Conservation (phyloP, 2,113 vertebrate species). For the Pluvianellus socialis region DNA sequence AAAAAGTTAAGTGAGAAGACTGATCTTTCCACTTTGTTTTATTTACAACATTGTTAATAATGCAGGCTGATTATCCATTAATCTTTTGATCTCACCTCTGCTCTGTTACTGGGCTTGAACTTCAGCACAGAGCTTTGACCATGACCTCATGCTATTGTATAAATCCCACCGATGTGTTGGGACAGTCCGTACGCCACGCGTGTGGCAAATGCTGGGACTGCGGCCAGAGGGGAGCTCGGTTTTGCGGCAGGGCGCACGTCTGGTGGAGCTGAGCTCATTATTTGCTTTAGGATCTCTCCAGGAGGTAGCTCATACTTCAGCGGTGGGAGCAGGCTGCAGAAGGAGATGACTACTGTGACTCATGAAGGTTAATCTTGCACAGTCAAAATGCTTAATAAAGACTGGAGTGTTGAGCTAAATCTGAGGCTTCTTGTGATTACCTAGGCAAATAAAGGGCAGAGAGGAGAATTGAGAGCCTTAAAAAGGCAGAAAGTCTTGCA, state of each 20-base stretch:
- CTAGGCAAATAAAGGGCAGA: background rate
- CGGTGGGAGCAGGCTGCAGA: background rate
- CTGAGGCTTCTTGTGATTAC: background rate
- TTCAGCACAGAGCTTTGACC: background rate
- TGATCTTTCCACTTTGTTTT: background rate
- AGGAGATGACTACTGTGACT: background rate
- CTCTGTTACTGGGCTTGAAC: background rate
- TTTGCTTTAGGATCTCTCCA: background rate
- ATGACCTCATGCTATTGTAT: background rate
- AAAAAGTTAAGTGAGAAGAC: background rate
- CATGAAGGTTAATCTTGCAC: background rate
- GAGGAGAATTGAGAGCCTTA: background rate
- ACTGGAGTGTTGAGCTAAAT: background rate
- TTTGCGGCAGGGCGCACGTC: fast-evolving
- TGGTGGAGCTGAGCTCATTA: background rate
- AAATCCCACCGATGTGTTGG: fast-evolving
- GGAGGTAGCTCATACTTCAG: background rate
- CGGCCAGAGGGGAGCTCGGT: background rate
- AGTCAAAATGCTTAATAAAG: constrained; percentile 3
- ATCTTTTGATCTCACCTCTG: background rate
- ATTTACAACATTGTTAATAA: background rate
- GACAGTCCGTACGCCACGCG: background rate
- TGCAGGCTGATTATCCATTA: background rate
- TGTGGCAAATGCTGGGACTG: background rate
- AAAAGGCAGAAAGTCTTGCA: background rate